Base-by-base conservation (phyloP, 2,888 invertebrate genomes). In the Chalcosyrphus nemorum region DNA sequence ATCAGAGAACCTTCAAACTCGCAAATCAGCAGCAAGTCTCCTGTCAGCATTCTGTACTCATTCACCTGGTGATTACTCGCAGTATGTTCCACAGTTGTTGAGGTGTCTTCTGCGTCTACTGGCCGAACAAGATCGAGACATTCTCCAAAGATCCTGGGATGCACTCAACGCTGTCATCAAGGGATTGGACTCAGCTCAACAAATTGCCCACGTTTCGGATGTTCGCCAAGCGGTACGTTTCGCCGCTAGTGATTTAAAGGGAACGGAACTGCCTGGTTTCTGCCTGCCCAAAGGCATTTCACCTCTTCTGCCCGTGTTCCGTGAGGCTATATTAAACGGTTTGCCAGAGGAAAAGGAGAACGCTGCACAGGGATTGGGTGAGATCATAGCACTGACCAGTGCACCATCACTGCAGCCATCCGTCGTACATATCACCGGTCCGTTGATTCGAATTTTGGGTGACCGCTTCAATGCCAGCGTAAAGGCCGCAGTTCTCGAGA, bases 401-500 rank as follows among this genome's bases (percentile, higher is more conserved):
- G 94, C 98, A 0, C 93, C 95, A 65, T 97, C 98, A 4, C 92
- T 99, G 72, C 98, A 98, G 91, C 97, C 98, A 0, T 98, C 98
- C 57, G 99, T 99, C 2, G 97, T 99, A 81, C 97, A 98, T 90
- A 97, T 99, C 88, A 99, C 99, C 3, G 99, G 99, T 0, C 99
- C 99, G 0, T 93, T 99, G 85, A 99, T 99, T 92, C 94, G 99
- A 88, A 98, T 99, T 90, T 94, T 99, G 65, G 99, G 99, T 7
- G 98, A 98, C 92, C 94, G 99, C 81, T 99, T 98, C 92, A 96
- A 96, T 89, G 95, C 96, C 89, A 97, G 96, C 88, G 97, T 99
- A 0, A 99, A 99, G 92, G 97, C 98, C 0, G 98, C 99, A 29
- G 98, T 99, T 32, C 92, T 99, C 24, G 98, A 99, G 91, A 98